Conservation (phyloP, 2,113 vertebrate genomes). For the Fulica atra region DNA sequence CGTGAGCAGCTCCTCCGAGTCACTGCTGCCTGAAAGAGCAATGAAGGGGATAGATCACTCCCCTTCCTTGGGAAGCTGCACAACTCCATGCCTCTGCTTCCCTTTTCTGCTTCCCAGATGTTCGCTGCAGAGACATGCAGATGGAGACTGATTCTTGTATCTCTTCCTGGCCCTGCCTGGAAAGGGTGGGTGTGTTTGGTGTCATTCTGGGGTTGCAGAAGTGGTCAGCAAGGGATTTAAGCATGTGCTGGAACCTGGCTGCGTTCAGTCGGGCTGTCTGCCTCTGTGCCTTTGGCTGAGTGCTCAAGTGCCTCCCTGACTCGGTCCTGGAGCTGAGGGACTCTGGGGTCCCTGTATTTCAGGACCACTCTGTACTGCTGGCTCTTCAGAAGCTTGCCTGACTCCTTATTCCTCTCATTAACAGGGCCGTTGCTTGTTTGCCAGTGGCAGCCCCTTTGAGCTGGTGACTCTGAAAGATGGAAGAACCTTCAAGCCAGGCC, state of each 20-base stretch:
- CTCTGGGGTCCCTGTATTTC: neutral
- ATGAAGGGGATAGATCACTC: neutral
- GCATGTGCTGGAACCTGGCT: neutral
- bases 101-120: neutral
- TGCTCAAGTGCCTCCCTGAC: neutral
- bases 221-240: neutral
- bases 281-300: neutral
- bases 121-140: neutral
- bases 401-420: rapidly evolving
- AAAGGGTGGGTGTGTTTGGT: neutral
- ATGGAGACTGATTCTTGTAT: neutral
- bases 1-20: neutral
- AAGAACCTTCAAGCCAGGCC: conserved; percentile 86
- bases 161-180: neutral
- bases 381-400: neutral
- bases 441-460: conserved; percentile 93
- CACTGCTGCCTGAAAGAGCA: neutral
- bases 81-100: rapidly evolving
- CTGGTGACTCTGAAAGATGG: conserved; percentile 87
- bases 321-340: neutral
- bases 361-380: neutral
- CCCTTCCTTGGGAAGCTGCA: neutral
- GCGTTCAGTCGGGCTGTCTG: neutral
- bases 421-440: conserved; percentile 94
- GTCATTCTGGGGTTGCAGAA: neutral